phyloP scores from a whole-genome alignment of 2,888 invertebrate species.

The Brenthis hecate region DNA sequence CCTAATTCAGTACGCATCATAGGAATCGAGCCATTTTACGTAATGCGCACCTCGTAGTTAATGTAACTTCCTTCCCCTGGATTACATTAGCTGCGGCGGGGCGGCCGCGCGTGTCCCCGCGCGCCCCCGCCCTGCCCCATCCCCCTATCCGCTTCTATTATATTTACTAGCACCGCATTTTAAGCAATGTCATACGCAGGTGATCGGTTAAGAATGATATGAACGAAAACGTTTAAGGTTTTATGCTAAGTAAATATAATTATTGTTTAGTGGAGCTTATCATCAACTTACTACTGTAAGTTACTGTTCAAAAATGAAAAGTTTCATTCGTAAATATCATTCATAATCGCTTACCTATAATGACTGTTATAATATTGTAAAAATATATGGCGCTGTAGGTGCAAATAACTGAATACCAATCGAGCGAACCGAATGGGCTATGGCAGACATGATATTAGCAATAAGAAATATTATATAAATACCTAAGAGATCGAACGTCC shows the following conservation, averaged over 20 bases:
- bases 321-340: conserved; percentile 2
- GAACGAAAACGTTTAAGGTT: conserved; percentile 1
- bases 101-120: conserved; percentile 48
- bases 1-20: conserved; percentile 82
- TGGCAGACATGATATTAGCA: conserved; percentile 74
- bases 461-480: conserved; percentile 75
- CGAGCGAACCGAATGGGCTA: conserved; percentile 69
- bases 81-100: conserved; percentile 66
- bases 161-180: conserved; percentile 67
- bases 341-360: conserved; percentile 10
- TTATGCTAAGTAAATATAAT: background rate
- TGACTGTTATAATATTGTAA: conserved; percentile 34
- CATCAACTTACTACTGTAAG: too few relatives aligned
- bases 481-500: conserved; percentile 82
- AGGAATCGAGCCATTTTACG: conserved; percentile 82
- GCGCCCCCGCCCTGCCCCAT: conserved; percentile 40
- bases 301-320: background rate
- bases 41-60: conserved; percentile 78
- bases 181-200: conserved; percentile 33
- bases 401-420: conserved; percentile 50
- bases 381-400: conserved; percentile 56
- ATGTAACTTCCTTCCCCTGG: conserved; percentile 76
- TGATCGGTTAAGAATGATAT: background rate
- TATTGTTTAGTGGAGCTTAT: too few relatives aligned
- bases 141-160: conserved; percentile 61